phyloP scores from a whole-genome alignment of 2,797 vertebrate species.

The Poliocrania exsul region DNA sequence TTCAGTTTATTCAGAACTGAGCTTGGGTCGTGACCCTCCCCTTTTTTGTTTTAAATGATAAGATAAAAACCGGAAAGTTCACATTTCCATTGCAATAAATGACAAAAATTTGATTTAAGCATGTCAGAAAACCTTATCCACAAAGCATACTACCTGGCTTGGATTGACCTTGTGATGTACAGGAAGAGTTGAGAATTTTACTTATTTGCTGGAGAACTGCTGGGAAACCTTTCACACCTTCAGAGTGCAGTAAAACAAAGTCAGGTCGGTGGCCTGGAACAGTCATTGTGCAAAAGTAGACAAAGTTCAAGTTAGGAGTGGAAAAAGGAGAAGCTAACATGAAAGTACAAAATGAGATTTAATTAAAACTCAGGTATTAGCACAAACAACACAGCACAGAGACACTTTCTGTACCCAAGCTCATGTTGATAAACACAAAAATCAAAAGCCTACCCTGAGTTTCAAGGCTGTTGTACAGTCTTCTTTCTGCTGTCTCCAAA shows the following conservation, averaged over 20 bases:
- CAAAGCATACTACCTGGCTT: constrained; percentile 69
- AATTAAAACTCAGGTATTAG: background rate
- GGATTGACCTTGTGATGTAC: constrained; percentile 55
- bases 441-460: constrained; percentile 76
- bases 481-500: constrained; percentile 91
- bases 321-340: background rate
- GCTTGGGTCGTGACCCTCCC: accelerated
- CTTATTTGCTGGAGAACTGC: constrained; percentile 89
- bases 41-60: background rate
- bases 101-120: background rate
- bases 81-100: background rate
- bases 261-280: constrained; percentile 82
- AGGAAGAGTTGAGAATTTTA: constrained; percentile 88
- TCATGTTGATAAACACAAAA: background rate
- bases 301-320: background rate
- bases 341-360: background rate
- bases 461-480: constrained; percentile 83
- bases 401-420: background rate
- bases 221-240: constrained; percentile 88
- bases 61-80: background rate
- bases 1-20: background rate
- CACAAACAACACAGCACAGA: background rate
- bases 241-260: constrained; percentile 66
- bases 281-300: background rate
- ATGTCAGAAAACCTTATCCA: background rate